phyloP scores from a whole-genome alignment of 2,113 vertebrate species.

The Alethe castanea region DNA sequence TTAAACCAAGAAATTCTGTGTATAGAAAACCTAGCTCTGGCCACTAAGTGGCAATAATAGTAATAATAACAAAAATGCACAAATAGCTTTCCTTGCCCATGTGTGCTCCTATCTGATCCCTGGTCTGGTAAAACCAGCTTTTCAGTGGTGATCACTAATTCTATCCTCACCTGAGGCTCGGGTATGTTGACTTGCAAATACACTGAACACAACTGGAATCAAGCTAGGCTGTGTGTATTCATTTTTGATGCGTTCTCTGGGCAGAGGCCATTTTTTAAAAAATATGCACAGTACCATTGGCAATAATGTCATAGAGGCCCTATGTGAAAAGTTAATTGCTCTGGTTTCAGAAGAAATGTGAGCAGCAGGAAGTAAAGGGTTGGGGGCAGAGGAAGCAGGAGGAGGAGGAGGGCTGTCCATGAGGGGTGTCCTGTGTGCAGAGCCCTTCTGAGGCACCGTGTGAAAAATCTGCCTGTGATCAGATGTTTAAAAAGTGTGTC shows the following conservation, averaged over 20 bases:
- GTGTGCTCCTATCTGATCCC: background rate
- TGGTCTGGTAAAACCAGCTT: background rate
- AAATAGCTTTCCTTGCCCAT: background rate
- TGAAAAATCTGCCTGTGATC: background rate
- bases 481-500: background rate
- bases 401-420: background rate
- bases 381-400: background rate
- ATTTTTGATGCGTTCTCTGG: background rate
- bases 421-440: fast-evolving
- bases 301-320: background rate
- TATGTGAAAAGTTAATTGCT: background rate
- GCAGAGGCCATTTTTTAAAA: background rate
- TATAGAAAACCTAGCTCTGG: background rate
- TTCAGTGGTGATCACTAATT: background rate
- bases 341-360: background rate
- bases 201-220: background rate
- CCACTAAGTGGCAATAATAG: background rate
- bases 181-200: background rate
- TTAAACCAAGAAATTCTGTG: background rate
- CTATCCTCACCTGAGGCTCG: background rate
- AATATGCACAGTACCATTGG: background rate
- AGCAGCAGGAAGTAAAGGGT: background rate
- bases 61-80: background rate
- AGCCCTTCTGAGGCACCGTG: background rate
- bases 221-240: background rate